Conservation (phyloP, 2,797 vertebrate species). For the Calcarius lapponicus region DNA sequence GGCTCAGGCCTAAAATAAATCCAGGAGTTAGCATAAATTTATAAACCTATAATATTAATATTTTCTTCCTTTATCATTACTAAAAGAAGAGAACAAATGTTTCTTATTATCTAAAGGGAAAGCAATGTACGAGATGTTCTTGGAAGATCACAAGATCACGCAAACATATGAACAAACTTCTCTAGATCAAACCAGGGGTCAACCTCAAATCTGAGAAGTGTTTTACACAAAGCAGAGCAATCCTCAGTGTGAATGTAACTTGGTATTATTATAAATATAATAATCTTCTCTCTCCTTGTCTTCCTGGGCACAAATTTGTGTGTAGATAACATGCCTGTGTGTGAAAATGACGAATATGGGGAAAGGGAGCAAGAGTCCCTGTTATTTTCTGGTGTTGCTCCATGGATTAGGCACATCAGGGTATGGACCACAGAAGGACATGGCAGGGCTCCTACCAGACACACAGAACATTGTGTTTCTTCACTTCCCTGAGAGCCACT, state of each 20-base stretch:
- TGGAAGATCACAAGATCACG: background rate
- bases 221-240: background rate
- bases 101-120: background rate
- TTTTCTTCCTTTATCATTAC: background rate
- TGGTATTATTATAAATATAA: background rate
- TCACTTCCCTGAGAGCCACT: background rate
- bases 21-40: background rate
- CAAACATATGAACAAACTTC: background rate
- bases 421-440: background rate
- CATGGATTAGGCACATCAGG: background rate
- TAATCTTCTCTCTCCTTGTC: background rate
- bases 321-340: background rate
- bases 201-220: background rate
- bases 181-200: background rate
- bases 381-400: background rate
- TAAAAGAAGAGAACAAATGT: background rate
- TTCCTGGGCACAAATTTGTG: background rate
- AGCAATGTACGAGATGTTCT: background rate
- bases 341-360: background rate
- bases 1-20: background rate
- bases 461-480: background rate
- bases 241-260: background rate
- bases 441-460: background rate
- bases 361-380: accelerated
- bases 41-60: background rate